Evolutionary conservation across 1,140 invertebrate genomes (phyloP), one percentile per base, ranked within the genome.

Genomic region (Pseudomyrmex sp.): DNA sequence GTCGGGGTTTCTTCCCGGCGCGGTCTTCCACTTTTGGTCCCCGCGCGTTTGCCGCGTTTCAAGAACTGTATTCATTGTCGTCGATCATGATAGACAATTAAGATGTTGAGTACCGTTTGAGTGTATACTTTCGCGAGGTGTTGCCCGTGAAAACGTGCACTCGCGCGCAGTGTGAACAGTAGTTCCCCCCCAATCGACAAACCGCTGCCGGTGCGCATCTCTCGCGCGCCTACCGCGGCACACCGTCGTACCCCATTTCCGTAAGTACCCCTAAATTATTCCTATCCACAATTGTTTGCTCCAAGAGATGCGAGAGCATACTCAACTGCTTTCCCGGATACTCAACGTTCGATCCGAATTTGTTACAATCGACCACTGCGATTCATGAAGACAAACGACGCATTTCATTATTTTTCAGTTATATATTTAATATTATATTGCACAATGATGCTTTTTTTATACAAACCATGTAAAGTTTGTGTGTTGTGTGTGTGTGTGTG

Each of bases 191-290:
- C 26, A 26, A 54, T 23, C 46, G 50, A 54, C 48, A 12, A 61
- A 50, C 20, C 72, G 54, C 58, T 13, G 52, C 76, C 58, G 26
- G 68, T 61, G 35, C 58, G 59, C 35, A 44, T 61, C 12, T 15
- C 58, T 66, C 46, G 48, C n/a, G 18, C n/a, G 26, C 48, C 58
- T 52, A 8, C 2, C 15, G 48, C 35, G 76, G 76, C 52, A 44
- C 76, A 79, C 15, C 76, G 76, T 80, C 76, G 76, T 80, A 80
- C 44, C 54, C 76, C 54, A 69, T 80, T 80, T 70, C 46, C 54
- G 66, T 80, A n/a, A 80, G 76, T 80, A 80, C 23, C 12, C 15
- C 8, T 65, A 35, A n/a, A 59, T 59, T 18, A 59, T n/a, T 20
- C 58, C 20, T 18, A 18, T 59, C 18, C n/a, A 35, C 35, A 35